Percentiles rank a stretch among this genome's conserved stretches.
These are phyloP conservation scores for Tonatia bakeri DNA, from an alignment of 2,113 vertebrate genomes.

Conservation along the genomic window DNA sequence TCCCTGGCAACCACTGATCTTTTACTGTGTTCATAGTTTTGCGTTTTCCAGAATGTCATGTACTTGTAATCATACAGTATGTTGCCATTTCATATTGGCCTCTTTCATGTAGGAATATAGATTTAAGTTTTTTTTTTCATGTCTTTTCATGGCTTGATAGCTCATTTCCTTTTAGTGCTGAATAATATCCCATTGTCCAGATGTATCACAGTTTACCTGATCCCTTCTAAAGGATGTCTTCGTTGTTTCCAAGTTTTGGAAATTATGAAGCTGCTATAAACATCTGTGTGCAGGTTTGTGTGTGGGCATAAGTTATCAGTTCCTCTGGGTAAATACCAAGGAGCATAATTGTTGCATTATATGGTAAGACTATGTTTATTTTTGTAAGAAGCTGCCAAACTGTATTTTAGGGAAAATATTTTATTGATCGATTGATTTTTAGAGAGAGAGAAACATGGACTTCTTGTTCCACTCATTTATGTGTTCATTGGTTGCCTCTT, in stretches of 20 bases:
- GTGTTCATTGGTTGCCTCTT: background rate
- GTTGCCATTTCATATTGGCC: background rate
- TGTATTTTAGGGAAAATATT: background rate
- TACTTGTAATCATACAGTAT: background rate
- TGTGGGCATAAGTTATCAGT: background rate
- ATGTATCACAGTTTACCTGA: background rate
- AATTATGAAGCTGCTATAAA: background rate
- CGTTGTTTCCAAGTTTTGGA: background rate
- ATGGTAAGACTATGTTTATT: background rate
- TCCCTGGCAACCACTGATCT: background rate
- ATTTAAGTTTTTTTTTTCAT: background rate
- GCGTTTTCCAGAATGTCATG: background rate
- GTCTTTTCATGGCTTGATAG: background rate
- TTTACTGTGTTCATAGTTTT: background rate
- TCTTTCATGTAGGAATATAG: background rate
- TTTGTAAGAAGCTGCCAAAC: background rate
- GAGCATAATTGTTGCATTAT: background rate
- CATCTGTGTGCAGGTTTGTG: background rate
- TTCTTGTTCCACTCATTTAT: too few relatives aligned
- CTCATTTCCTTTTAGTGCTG: background rate
- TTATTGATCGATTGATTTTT: background rate
- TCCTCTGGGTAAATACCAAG: background rate
- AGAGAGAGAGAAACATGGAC: too few relatives aligned
- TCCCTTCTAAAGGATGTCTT: background rate
- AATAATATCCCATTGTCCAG: background rate